phyloP scores from a whole-genome alignment of 2,113 vertebrate genomes.

The Aramus guarauna region DNA sequence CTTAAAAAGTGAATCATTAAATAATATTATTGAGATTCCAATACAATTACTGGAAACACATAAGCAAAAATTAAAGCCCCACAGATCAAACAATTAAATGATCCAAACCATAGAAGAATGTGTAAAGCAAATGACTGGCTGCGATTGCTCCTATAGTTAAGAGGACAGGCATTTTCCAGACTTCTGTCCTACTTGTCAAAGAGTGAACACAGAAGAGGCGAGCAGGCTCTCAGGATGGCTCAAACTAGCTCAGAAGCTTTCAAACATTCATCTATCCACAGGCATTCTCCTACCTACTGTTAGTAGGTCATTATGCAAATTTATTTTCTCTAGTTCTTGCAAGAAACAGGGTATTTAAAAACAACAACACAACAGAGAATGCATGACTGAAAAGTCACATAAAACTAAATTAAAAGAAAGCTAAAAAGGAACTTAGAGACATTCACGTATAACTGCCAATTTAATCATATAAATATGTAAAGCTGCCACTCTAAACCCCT shows the following conservation, averaged over 20 bases:
- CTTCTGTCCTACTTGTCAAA: not conserved
- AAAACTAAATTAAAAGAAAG: not conserved
- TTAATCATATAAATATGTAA: not conserved
- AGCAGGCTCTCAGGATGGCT: not conserved
- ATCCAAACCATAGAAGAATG: not conserved
- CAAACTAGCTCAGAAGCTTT: not conserved
- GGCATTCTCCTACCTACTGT: not conserved
- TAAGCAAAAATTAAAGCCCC: not conserved
- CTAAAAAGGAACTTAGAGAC: not conserved
- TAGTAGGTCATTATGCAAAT: not conserved
- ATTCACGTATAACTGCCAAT: not conserved
- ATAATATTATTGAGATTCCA: not conserved
- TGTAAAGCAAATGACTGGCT: not conserved
- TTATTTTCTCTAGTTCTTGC: not conserved
- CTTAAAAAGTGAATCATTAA: not conserved
- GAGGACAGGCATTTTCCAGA: not conserved
- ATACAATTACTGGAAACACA: not conserved
- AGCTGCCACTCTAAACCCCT: not conserved
- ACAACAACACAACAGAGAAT: not conserved
- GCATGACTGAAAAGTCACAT: not conserved
- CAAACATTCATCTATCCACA: not conserved
- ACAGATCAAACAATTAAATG: not conserved
- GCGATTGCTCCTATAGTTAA: not conserved
- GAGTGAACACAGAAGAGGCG: not conserved
- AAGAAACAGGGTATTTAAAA: not conserved